Evolutionary conservation across 2,113 vertebrate species (phyloP).

Genomic region (Melanerpes aurifrons): DNA sequence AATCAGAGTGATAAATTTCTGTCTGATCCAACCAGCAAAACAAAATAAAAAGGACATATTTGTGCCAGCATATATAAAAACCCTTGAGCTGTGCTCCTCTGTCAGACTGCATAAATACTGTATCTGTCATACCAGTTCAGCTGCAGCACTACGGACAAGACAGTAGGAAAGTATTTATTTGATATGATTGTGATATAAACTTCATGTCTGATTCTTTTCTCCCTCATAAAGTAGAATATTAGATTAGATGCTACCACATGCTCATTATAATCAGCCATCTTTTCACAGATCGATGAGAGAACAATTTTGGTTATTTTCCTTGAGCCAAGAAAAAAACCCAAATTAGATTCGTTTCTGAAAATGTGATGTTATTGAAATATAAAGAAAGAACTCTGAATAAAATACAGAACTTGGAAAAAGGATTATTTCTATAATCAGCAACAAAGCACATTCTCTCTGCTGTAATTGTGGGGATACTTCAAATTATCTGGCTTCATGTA

Average conservation of each 20-base stretch:
- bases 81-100: conserved; percentile 12
- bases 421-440: conserved; percentile 35
- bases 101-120: conserved; percentile 45
- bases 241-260: background rate
- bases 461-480: background rate
- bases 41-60: conserved; percentile 45
- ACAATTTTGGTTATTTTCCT: conserved; percentile 27
- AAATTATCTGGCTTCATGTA: background rate
- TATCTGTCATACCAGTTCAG: conserved; percentile 19
- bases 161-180: conserved; percentile 21
- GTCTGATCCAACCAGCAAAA: conserved; percentile 49
- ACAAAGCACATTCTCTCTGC: background rate
- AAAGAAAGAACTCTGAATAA: background rate
- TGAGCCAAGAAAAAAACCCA: background rate
- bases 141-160: background rate
- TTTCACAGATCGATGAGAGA: background rate
- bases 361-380: background rate
- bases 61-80: conserved; percentile 36
- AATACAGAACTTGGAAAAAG: background rate
- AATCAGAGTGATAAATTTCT: conserved; percentile 68
- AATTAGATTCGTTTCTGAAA: conserved; percentile 10
- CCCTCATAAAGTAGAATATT: conserved; percentile 15
- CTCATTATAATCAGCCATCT: background rate
- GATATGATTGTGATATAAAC: conserved; percentile 37
- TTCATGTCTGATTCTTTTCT: conserved; percentile 23